Base-by-base conservation (phyloP, 2,888 invertebrate species). In the Melanargia galathea region DNA sequence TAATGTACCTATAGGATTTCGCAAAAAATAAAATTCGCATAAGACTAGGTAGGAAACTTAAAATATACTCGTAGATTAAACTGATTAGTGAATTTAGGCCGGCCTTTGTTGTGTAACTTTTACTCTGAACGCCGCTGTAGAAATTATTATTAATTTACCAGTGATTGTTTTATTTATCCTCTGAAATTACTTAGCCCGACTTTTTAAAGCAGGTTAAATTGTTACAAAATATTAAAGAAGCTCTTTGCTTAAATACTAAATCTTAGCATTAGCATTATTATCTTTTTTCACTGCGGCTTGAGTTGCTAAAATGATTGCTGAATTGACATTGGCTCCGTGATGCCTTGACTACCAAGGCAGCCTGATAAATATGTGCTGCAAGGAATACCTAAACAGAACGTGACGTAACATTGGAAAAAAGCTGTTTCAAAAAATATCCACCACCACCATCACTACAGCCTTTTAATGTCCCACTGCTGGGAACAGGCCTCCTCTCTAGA, bases 71-170 rank as follows among this genome's bases (percentile, higher is more conserved):
- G n/a, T n/a, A n/a, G n/a, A n/a, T 11, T 2, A 51, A 30, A 51
- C 18, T 33, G n/a, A 30, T 51, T 51, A 30, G 30, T 33, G 4
- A 30, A 11, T 51, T 30, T 7, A 51, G 30, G 51, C n/a, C 26
- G 30, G 26, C 26, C 26, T 49, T 51, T 51, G 33, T 51, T 51
- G 33, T 48, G 46, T 30, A 33, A 51, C 26, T 51, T 51, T 30
- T 18, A 18, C 51, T 26, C 43, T 43, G 43, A 43, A 40, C n/a
- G 43, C 51, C 51, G 51, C 51, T 30, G 18, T 51, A 16, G 16
- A 30, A 51, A 51, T 51, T 51, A 43, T 43, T 8, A 51, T 51
- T 51, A 51, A 51, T 51, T 51, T 51, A 30, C 51, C 16, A 30
- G 51, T 30, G 16, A 30, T 51, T 51, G 51, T 51, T 51, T 30